A percentile compares a stretch with the other conserved stretches of the same genome.
Evolutionary conservation across 2,888 invertebrate species (phyloP).

Genomic region (Poecilus cupreus): DNA sequence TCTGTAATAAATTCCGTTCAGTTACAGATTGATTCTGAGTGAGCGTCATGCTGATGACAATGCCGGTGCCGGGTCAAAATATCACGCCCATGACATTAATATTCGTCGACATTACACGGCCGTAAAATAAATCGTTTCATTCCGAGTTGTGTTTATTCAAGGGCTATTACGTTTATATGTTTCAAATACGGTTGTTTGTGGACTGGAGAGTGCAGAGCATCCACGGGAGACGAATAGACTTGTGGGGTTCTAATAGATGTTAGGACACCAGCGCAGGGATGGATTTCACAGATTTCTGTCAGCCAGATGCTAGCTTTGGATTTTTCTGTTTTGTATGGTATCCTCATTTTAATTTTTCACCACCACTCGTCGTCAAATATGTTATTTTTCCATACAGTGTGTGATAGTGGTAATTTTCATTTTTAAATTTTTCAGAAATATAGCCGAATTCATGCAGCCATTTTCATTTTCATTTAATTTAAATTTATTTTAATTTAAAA

Average conservation of each 20-base stretch:
- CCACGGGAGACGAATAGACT: neutral
- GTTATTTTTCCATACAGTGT: too few species aligned
- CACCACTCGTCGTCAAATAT: too few species aligned
- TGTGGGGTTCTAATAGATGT: constrained; percentile 17
- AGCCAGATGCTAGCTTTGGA: neutral
- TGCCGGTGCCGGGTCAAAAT: constrained; percentile 20
- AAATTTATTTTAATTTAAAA: too few species aligned
- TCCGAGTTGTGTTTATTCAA: constrained; percentile 38
- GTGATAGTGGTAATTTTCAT: too few species aligned
- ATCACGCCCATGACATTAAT: constrained; percentile 47
- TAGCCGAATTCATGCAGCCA: too few species aligned
- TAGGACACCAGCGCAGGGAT: neutral
- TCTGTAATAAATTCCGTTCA: constrained; percentile 17
- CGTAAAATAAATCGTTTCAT: constrained; percentile 51
- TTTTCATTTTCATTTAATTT: too few species aligned
- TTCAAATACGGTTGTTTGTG: constrained; percentile 40
- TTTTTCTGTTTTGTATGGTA: neutral
- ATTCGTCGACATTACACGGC: constrained; percentile 36
- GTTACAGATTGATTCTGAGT: neutral
- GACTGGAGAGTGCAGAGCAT: neutral
- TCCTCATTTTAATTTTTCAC: too few species aligned
- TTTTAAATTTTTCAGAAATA: too few species aligned
- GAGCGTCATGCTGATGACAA: neutral
- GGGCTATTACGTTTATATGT: constrained; percentile 32
- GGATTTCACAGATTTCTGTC: neutral